Evolutionary conservation across 2,888 invertebrate genomes (phyloP).

Genomic region (Nymphalis c-album): DNA sequence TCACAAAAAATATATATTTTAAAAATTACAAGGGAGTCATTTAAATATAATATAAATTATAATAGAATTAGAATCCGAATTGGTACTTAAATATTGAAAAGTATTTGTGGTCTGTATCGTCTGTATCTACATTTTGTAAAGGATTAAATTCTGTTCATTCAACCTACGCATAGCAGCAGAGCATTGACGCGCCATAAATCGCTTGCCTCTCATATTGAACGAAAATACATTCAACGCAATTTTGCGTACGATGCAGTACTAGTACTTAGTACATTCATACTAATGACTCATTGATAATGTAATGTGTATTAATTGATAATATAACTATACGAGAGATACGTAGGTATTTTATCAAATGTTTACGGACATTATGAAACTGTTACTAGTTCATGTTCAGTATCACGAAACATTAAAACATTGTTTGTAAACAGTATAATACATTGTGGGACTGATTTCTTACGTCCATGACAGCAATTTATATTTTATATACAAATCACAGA

Average conservation of each 20-base stretch:
- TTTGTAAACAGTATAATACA: slow-evolving; percentile 1
- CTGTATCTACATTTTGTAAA: too few species aligned
- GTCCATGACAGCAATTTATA: too few species aligned
- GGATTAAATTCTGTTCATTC: too few species aligned
- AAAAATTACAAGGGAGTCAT: too few species aligned
- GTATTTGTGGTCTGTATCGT: not conserved
- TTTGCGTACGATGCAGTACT: not conserved
- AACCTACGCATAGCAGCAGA: not conserved
- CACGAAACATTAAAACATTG: not conserved
- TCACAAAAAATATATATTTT: too few species aligned
- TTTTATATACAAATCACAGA: too few species aligned
- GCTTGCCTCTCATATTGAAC: not conserved
- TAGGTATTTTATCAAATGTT: not conserved
- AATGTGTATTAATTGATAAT: not conserved
- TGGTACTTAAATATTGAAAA: not conserved
- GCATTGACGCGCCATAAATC: not conserved
- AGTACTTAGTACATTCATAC: not conserved
- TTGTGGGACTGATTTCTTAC: too few species aligned
- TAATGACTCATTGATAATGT: slow-evolving; percentile 5
- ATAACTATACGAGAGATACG: not conserved
- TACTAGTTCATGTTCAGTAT: not conserved
- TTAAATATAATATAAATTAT: too few species aligned
- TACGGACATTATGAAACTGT: not conserved
- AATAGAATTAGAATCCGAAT: too few species aligned
- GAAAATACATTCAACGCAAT: not conserved